Evolutionary conservation across 2,113 vertebrate species (phyloP).

Genomic region (Hyaena hyaena): DNA sequence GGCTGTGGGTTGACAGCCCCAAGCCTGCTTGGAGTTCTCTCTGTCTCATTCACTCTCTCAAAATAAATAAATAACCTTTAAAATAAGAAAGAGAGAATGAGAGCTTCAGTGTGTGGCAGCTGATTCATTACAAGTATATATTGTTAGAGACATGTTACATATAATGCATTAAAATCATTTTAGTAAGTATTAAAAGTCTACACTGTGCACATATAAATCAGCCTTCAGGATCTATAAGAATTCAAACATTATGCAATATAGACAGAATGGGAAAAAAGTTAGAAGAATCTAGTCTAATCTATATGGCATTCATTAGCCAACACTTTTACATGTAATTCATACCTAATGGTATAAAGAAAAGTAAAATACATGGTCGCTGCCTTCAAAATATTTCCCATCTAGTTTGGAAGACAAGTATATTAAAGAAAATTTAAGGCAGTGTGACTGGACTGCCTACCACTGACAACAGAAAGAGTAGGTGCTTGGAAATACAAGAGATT

Average conservation of each 20-base stretch:
- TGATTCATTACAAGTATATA: slow-evolving; percentile 10
- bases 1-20: no score
- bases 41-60: no score
- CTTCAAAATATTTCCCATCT: slow-evolving; percentile 44
- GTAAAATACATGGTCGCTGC: not conserved
- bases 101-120: not conserved
- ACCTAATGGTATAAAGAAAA: slow-evolving; percentile 28
- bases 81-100: not conserved
- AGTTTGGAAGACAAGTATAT: slow-evolving; percentile 15
- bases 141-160: not conserved
- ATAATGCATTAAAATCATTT: slow-evolving; percentile 29
- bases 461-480: not conserved
- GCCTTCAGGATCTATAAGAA: slow-evolving; percentile 5
- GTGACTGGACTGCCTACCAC: not conserved
- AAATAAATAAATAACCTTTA: no score
- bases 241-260: slow-evolving; percentile 34
- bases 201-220: slow-evolving; percentile 8
- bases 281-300: slow-evolving; percentile 35
- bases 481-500: not conserved
- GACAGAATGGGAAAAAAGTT: slow-evolving; percentile 35
- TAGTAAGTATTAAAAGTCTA: not conserved
- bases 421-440: slow-evolving; percentile 35
- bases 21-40: no score
- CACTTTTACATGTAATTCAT: slow-evolving; percentile 12
- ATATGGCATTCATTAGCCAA: not conserved